Conservation (phyloP, 1,140 invertebrate species). For the Halesus radiatus region DNA sequence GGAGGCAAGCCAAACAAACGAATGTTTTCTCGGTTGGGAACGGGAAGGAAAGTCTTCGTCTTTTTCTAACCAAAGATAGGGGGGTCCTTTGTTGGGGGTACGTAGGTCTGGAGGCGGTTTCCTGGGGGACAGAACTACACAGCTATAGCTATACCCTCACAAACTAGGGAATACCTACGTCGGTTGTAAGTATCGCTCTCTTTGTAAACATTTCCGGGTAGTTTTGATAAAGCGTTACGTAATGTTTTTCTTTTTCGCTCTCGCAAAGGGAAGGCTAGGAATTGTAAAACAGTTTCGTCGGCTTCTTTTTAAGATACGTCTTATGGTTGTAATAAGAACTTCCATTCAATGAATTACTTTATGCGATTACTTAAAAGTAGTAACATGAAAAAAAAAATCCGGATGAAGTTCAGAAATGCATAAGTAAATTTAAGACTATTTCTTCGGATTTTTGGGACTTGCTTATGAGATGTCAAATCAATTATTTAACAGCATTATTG, state of each 20-base stretch:
- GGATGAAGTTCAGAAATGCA: too few species aligned
- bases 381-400: too few species aligned
- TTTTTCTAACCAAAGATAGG: slow-evolving; percentile 29
- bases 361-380: too few species aligned
- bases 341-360: too few species aligned
- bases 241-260: slow-evolving; percentile 42
- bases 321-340: too few species aligned
- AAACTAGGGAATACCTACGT: slow-evolving; percentile 54
- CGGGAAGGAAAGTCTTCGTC: slow-evolving; percentile 26
- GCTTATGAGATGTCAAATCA: too few species aligned
- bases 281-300: slow-evolving; percentile 14
- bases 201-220: slow-evolving; percentile 57
- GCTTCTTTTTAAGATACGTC: background rate
- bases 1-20: slow-evolving; percentile 57
- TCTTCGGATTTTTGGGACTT: too few species aligned
- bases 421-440: too few species aligned
- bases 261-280: slow-evolving; percentile 4
- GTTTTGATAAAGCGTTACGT: slow-evolving; percentile 46
- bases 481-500: too few species aligned
- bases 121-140: slow-evolving; percentile 41
- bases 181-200: slow-evolving; percentile 33
- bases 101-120: slow-evolving; percentile 17
- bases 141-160: slow-evolving; percentile 29
- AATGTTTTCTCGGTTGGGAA: slow-evolving; percentile 48
- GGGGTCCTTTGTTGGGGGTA: slow-evolving; percentile 1